Evolutionary conservation across 1,140 invertebrate species (phyloP).

Genomic region (Eurosta solidaginis): DNA sequence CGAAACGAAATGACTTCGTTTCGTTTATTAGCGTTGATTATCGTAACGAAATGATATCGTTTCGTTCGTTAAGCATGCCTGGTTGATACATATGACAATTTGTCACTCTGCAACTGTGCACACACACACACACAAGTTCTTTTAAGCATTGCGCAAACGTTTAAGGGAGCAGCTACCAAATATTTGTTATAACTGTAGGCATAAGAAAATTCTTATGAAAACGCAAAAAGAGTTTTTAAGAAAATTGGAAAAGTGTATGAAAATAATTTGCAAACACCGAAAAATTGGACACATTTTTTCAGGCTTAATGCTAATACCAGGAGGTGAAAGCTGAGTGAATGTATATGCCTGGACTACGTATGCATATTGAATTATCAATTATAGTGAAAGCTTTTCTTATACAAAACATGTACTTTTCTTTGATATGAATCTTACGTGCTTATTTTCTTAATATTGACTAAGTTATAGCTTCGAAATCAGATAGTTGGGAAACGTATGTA

Average conservation of each 20-base stretch:
- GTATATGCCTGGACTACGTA: neutral
- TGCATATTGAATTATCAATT: neutral
- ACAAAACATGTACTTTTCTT: no score
- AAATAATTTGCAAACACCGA: conserved; percentile 3
- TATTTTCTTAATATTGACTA: no score
- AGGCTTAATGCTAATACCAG: neutral
- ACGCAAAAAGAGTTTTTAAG: no score
- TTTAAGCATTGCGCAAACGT: neutral
- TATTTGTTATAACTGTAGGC: neutral
- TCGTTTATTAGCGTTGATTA: no score
- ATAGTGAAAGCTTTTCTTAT: neutral
- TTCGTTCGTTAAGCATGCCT: no score
- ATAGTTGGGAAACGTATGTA: no score
- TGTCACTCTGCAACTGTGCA: conserved; percentile 44
- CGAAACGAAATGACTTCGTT: no score
- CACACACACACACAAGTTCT: neutral
- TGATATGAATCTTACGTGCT: no score
- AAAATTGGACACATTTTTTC: neutral
- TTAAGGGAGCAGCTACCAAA: neutral
- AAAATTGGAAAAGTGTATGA: conserved; percentile 19
- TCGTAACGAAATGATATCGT: no score
- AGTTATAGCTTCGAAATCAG: no score
- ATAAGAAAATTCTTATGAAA: neutral
- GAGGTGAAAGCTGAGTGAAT: neutral
- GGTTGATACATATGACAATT: conserved; percentile 58